phyloP scores from a whole-genome alignment of 2,888 invertebrate genomes.

The Nipponacmea schrenckii region DNA sequence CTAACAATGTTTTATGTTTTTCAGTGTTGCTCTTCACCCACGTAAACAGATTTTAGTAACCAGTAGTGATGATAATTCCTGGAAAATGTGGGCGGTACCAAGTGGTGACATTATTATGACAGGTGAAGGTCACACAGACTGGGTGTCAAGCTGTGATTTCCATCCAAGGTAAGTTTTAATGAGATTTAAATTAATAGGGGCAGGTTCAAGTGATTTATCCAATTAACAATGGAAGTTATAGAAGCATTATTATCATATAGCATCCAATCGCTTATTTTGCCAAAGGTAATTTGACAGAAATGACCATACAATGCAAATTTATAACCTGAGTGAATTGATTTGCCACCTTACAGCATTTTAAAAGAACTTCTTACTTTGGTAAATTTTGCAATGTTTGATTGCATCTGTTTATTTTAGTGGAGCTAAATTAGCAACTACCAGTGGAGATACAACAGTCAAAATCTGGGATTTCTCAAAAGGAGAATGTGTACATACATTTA shows the following conservation, averaged over 20 bases:
- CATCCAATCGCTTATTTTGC: too few relatives aligned
- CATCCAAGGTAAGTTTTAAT: constrained; percentile 62
- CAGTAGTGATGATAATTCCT: constrained; percentile 66
- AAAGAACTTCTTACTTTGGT: too few relatives aligned
- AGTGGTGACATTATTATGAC: constrained; percentile 67
- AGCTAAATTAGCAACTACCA: constrained; percentile 63
- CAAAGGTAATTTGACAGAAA: too few relatives aligned
- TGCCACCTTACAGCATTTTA: too few relatives aligned
- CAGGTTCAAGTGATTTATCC: too few relatives aligned
- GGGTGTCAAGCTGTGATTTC: constrained; percentile 68
- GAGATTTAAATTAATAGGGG: too few relatives aligned
- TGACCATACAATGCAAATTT: too few relatives aligned
- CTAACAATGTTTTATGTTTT: not conserved
- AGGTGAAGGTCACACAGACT: constrained; percentile 68
- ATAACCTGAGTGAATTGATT: too few relatives aligned
- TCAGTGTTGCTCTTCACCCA: constrained; percentile 66
- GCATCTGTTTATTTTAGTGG: constrained; percentile 51
- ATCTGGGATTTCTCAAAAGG: constrained; percentile 67
- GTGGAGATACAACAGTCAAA: constrained; percentile 68
- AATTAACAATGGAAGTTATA: too few relatives aligned
- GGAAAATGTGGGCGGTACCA: constrained; percentile 69
- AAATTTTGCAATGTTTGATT: too few relatives aligned
- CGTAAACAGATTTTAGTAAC: constrained; percentile 66
- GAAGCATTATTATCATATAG: too few relatives aligned
- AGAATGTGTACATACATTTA: constrained; percentile 67